These are phyloP conservation scores for Tachina grossa DNA, from an alignment of 2,888 invertebrate species.

Conservation along the genomic window DNA sequence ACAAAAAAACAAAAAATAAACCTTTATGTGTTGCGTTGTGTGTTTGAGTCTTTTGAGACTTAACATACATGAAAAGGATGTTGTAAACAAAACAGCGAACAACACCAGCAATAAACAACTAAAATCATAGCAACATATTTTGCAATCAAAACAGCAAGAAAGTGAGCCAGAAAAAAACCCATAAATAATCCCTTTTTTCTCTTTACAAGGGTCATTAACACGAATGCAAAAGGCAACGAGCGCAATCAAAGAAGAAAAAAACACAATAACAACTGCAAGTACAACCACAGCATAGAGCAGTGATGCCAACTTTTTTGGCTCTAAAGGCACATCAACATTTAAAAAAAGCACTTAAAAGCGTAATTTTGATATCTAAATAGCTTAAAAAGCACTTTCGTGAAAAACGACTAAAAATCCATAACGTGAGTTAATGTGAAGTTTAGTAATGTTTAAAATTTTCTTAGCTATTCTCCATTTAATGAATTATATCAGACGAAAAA, in stretches of 20 bases:
- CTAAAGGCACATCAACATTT: too few species aligned
- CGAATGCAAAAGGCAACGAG: slow-evolving; percentile 67
- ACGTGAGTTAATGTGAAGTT: too few species aligned
- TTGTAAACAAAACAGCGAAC: slow-evolving; percentile 43
- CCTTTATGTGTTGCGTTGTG: slow-evolving; percentile 22
- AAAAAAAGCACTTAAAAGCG: too few species aligned
- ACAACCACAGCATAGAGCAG: slow-evolving; percentile 43
- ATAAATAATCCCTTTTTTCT: slow-evolving; percentile 62
- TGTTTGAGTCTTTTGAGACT: slow-evolving; percentile 27
- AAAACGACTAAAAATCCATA: too few species aligned
- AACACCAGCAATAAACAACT: slow-evolving; percentile 33
- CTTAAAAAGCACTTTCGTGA: too few species aligned
- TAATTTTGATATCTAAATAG: too few species aligned
- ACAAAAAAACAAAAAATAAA: neutral
- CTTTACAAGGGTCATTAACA: slow-evolving; percentile 68
- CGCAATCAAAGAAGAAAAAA: slow-evolving; percentile 44
- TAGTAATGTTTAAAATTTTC: too few species aligned
- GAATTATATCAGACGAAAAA: too few species aligned
- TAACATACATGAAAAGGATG: slow-evolving; percentile 48
- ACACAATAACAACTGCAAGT: slow-evolving; percentile 49
- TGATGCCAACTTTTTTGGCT: too few species aligned
- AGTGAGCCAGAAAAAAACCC: slow-evolving; percentile 11
- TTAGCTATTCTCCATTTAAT: too few species aligned
- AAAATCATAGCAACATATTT: slow-evolving; percentile 50
- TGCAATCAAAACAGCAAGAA: slow-evolving; percentile 46